Percentiles rank a stretch among this genome's conserved stretches.
Conservation (phyloP, 2,113 vertebrate species). For the Penelope pileata region DNA sequence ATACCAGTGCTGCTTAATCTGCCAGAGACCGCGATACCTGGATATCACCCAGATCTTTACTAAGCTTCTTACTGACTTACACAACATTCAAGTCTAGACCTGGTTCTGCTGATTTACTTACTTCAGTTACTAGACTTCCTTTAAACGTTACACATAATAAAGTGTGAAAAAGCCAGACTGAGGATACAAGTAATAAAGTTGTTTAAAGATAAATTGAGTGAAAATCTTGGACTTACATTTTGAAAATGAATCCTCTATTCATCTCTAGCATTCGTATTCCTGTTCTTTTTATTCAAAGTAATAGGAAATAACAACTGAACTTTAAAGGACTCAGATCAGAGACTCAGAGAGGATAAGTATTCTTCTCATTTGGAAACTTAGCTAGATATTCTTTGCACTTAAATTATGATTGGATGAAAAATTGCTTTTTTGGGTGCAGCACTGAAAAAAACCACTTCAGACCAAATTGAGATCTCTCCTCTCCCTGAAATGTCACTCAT, state of each 20-base stretch:
- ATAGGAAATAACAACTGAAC: not conserved
- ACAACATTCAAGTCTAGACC: not conserved
- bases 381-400: not conserved
- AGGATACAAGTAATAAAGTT: not conserved
- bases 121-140: not conserved
- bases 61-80: not conserved
- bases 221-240: not conserved
- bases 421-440: not conserved
- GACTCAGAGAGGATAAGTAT: not conserved
- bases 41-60: not conserved
- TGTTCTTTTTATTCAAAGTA: slow-evolving; percentile 5
- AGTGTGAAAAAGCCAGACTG: not conserved
- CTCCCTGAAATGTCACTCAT: not conserved
- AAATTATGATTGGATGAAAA: not conserved
- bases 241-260: not conserved
- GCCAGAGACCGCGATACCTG: not conserved
- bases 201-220: not conserved
- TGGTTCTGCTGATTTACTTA: not conserved
- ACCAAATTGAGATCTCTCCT: not conserved
- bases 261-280: not conserved
- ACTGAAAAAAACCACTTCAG: not conserved
- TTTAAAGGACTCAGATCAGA: slow-evolving; percentile 1
- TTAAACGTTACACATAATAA: not conserved
- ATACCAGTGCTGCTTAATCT: not conserved
- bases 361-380: not conserved